phyloP scores from a whole-genome alignment of 2,113 vertebrate species.

The Nesospiza acunhae region DNA sequence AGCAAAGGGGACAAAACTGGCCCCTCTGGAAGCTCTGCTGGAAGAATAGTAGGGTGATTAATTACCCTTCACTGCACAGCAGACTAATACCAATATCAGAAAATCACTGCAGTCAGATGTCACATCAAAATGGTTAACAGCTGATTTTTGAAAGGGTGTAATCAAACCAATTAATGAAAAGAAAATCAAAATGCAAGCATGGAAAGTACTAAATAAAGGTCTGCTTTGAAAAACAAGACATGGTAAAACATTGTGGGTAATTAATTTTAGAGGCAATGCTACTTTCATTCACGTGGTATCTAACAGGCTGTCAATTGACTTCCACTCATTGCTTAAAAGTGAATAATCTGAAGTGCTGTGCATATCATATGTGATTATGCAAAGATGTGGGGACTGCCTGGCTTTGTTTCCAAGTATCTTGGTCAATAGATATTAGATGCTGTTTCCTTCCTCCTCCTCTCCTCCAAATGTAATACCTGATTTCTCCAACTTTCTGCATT shows the following conservation, averaged over 20 bases:
- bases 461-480: not conserved
- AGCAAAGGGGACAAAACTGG: not conserved
- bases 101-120: slow-evolving; percentile 43
- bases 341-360: not conserved
- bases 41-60: slow-evolving; percentile 4
- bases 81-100: slow-evolving; percentile 1
- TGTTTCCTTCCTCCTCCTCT: not conserved
- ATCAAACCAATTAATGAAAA: slow-evolving; percentile 60
- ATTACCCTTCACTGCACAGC: slow-evolving; percentile 12
- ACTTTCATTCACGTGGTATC: not conserved
- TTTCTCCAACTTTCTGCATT: not conserved
- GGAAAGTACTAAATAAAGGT: slow-evolving; percentile 37
- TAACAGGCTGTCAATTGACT: slow-evolving; percentile 17
- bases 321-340: not conserved
- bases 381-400: not conserved
- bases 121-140: slow-evolving; percentile 35
- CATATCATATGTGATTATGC: not conserved
- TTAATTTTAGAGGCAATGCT: slow-evolving; percentile 16
- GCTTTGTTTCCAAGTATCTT: not conserved
- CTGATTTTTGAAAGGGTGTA: slow-evolving; percentile 34
- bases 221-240: slow-evolving; percentile 20
- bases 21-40: not conserved
- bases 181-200: slow-evolving; percentile 24
- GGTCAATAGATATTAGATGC: not conserved
- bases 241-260: slow-evolving; percentile 22